Evolutionary conservation across 2,113 vertebrate species (phyloP), one percentile per base, ranked within the genome.

Genomic region (Hypocryptadius cinnamomeus): DNA sequence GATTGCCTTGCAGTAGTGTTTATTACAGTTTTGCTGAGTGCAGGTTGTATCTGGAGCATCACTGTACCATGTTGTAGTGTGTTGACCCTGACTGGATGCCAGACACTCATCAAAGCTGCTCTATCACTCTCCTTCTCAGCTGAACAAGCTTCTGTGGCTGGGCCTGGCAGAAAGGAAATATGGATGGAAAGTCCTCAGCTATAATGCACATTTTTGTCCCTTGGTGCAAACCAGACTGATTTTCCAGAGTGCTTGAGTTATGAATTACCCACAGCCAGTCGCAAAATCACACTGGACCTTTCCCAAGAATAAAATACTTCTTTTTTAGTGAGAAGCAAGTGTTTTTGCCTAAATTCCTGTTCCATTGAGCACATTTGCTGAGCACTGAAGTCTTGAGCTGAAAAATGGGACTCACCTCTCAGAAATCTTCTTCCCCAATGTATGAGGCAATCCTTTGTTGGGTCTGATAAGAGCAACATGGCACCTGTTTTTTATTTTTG

Each of bases 11-110:
- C 35, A 48, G 24, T 24, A 21, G 15, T 40, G 30, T 47, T 83
- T 56, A 13, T 48, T 20, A 20, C 0, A 60, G 44, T 54, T 84
- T 10, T 37, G 21, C 17, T 15, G 1, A 23, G 42, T n/a, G 17
- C 23, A 51, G 72, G 64, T 12, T 91, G 54, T 42, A 40, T 74
- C 48, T 37, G 40, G 39, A 82, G 39, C 42, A 73, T 30, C 57
- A 45, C 19, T 13, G 6, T 0, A 70, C 30, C 30, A 28, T 3
- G 1, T 8, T 53, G 23, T 1, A 33, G 4, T 13, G 64, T 45
- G 33, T 6, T 53, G 19, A 24, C 73, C 47, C 64, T 78, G 54
- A 33, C 39, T 69, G 64, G 73, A 39, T 53, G n/a, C 47, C 64
- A 78, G 54, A 33, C 54, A 60, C 83, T 53, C 72, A 44, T 33